Evolutionary conservation across 2,888 invertebrate genomes (phyloP), one percentile per base, ranked within the genome.

Genomic region (Chesias legatella): DNA sequence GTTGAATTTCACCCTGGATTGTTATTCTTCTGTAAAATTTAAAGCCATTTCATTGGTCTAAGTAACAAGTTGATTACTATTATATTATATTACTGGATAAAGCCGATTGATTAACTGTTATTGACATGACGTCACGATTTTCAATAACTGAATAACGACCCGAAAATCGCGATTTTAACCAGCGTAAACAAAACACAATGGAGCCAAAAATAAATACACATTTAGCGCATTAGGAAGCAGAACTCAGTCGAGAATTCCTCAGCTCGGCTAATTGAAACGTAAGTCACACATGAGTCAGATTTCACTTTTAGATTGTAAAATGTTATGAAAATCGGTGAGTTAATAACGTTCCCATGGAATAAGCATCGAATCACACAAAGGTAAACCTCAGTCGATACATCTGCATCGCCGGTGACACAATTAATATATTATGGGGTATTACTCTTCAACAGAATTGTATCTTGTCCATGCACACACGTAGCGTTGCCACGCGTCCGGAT

Each of bases 371-470:
- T 57, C 38, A 55, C 53, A 62, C 57, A 62, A 55, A 56, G 52
- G 49, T 42, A 50, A 57, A 45, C 54, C 58, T 56, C 56, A 58
- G 51, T 62, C 58, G 61, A 67, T 65, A 69, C 76, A 77, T 75
- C 72, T 77, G 74, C 72, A 55, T 59, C 58, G 56, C 52, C 60
- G 62, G 62, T 65, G 62, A 60, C 63, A 67, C 67, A 68, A 70
- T 73, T 70, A 65, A 71, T 71, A 70, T 65, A 72, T 73, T 67
- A 67, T 62, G 58, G 66, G 63, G 66, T 62, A 64, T 63, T 66
- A 69, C 67, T 67, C 56, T 61, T 56, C 52, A 56, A 62, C 61
- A 59, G 53, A 63, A 59, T 56, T 54, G 58, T 54, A 56, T 57
- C 58, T 64, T 61, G 61, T 64, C 60, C 33, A 22, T 21, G 43